Evolutionary conservation across 2,113 vertebrate genomes (phyloP), one percentile per base, ranked within the genome.

Genomic region (Garra rufa): DNA sequence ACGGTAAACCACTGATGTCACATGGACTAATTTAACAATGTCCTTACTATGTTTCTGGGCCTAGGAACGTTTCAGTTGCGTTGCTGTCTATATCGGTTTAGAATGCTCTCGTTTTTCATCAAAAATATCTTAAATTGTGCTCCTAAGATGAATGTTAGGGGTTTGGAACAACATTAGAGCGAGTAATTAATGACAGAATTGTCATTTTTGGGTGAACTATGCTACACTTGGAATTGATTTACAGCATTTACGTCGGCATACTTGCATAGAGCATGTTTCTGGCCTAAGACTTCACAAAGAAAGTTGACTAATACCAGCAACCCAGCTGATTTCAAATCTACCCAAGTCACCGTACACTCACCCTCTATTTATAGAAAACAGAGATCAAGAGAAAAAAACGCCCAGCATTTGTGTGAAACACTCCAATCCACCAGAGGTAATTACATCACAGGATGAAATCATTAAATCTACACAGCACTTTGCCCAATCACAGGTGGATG

Each of bases 361-460:
- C 15, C n/a, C 44, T 65, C 74, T 79, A 86, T 83, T 86, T 86
- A 79, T 52, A 86, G 74, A 6, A 50, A 50, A 86, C 63, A 76
- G 34, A 76, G 69, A 67, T 75, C n/a, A 43, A 21, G 82, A 86
- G 41, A 82, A n/a, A 57, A 82, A n/a, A 57, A 76, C 50, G 73
- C 30, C 80, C 57, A 63, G 34, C 59, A 85, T 67, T 76, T 76
- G n/a, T 50, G 77, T 15, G 71, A 76, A 76, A 76, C 30, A 41
- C 57, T 79, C 74, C 81, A 73, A 59, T 86, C 43, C 70, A 73
- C 52, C 46, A 55, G 77, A 73, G 30, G 9, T 52, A 71, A 73
- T 79, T 78, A 44, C 46, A 26, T 6, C 26, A 50, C 46, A 41
- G 48, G 17, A 52, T 76, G 74, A 30, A 76, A 52, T 76, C 46